phyloP scores from a whole-genome alignment of 1,140 invertebrate species.

The Pseudomyrmex sp. region DNA sequence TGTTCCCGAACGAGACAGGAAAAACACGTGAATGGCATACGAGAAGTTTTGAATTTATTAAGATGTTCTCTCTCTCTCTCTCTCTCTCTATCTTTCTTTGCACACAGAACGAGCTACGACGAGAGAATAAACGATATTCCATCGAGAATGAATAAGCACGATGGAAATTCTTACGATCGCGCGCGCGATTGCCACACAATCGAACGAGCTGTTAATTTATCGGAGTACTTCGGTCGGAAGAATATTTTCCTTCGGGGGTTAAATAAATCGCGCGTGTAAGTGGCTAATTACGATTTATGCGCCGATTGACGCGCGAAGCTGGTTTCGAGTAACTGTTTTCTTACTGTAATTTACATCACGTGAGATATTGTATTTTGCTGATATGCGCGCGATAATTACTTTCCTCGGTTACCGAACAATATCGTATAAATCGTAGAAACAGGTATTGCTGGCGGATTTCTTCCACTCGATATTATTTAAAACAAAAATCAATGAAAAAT shows the following conservation, averaged over 20 bases:
- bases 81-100: too few species aligned
- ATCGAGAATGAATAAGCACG: neutral
- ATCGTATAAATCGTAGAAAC: neutral
- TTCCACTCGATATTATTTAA: neutral
- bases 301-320: neutral
- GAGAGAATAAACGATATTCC: constrained; percentile 1
- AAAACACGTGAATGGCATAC: constrained; percentile 6
- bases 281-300: constrained; percentile 14
- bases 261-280: neutral
- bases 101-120: constrained; percentile 1
- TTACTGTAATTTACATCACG: neutral
- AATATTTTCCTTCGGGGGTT: neutral
- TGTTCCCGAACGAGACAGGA: constrained; percentile 18
- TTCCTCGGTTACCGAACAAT: neutral
- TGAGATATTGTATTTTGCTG: constrained; percentile 9
- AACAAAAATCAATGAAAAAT: neutral
- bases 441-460: neutral
- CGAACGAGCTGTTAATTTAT: constrained; percentile 17
- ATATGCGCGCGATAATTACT: constrained; percentile 4
- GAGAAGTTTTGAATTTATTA: constrained; percentile 6
- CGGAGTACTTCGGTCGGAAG: neutral
- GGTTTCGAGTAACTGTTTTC: neutral
- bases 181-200: neutral
- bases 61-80: neutral
- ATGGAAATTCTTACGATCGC: constrained; percentile 16